These are phyloP conservation scores for Orthosia incerta DNA, from an alignment of 2,888 invertebrate genomes.

Conservation along the genomic window DNA sequence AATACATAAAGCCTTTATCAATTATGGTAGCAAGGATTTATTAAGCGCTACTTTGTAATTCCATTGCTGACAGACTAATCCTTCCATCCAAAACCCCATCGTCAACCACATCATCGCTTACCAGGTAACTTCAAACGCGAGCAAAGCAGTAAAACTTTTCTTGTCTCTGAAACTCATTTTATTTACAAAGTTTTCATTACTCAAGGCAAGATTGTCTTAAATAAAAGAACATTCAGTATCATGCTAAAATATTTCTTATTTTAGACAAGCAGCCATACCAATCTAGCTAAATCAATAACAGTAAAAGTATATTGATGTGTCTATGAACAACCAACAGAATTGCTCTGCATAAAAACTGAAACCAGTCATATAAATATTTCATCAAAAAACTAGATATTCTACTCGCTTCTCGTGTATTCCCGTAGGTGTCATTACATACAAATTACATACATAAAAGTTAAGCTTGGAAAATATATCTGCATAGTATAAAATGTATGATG, in stretches of 20 bases:
- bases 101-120: too few relatives aligned
- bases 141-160: too few relatives aligned
- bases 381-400: conserved; percentile 10
- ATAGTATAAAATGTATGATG: background rate
- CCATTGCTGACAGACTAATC: too few relatives aligned
- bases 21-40: too few relatives aligned
- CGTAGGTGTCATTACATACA: background rate
- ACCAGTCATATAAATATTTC: background rate
- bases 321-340: conserved; percentile 10
- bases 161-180: too few relatives aligned
- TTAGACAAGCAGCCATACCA: background rate
- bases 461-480: background rate
- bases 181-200: too few relatives aligned
- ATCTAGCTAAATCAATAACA: background rate
- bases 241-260: conserved; percentile 2
- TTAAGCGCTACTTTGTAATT: too few relatives aligned
- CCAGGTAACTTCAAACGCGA: too few relatives aligned
- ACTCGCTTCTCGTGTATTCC: conserved; percentile 6
- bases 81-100: too few relatives aligned
- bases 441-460: conserved; percentile 11
- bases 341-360: conserved; percentile 11
- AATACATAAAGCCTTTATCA: too few relatives aligned
- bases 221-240: background rate
- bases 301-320: conserved; percentile 19
- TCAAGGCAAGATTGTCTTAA: too few relatives aligned